These are phyloP conservation scores for Synanthedon formicaeformis DNA, from an alignment of 2,888 invertebrate species.

Conservation along the genomic window DNA sequence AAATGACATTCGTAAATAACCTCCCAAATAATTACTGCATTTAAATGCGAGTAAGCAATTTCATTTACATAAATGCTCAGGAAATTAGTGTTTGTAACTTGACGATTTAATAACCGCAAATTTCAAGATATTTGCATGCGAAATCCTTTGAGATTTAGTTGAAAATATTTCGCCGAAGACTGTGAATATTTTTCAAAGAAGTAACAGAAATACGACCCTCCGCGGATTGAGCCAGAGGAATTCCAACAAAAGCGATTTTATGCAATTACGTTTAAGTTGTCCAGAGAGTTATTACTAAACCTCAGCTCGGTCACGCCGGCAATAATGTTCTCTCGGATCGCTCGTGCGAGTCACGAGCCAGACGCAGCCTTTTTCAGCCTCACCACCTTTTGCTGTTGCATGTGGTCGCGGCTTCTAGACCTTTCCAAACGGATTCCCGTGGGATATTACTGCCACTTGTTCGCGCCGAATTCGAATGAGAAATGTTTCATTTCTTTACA, in stretches of 20 bases:
- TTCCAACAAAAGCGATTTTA: slow-evolving; percentile 63
- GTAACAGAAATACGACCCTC: slow-evolving; percentile 37
- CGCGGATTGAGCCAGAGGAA: slow-evolving; percentile 51
- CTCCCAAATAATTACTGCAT: too few species aligned
- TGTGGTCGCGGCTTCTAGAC: not conserved
- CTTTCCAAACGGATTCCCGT: not conserved
- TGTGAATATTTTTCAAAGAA: slow-evolving; percentile 43
- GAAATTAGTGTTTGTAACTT: not conserved
- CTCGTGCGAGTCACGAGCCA: slow-evolving; percentile 51
- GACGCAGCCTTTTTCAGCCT: slow-evolving; percentile 20
- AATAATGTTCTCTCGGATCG: slow-evolving; percentile 12
- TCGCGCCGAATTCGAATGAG: too few species aligned
- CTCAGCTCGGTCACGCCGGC: slow-evolving; percentile 41
- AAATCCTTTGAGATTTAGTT: not conserved
- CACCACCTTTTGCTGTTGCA: slow-evolving; percentile 5
- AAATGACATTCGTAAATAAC: too few species aligned
- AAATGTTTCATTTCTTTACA: too few species aligned
- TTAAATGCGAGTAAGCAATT: too few species aligned
- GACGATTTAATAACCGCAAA: not conserved
- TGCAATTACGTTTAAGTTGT: slow-evolving; percentile 61
- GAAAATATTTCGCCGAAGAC: slow-evolving; percentile 8
- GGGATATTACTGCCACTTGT: not conserved
- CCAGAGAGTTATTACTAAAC: slow-evolving; percentile 57
- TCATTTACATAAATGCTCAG: not conserved
- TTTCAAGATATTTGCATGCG: not conserved